Conservation (phyloP, 2,888 invertebrate species). For the Lasioglossum malachurum region DNA sequence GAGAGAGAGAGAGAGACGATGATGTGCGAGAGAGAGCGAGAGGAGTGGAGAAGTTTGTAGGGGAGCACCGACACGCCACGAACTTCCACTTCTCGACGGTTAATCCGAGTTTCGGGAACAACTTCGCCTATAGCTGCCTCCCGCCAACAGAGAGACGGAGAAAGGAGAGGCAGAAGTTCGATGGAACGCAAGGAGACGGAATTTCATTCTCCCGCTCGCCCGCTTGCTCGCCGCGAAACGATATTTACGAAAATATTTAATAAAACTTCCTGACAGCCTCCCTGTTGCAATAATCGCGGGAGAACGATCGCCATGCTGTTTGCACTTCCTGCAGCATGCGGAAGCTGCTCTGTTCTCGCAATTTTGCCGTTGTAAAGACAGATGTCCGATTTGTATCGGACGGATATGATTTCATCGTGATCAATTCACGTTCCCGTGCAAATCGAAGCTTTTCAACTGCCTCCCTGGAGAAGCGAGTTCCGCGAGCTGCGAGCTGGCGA, state of each 20-base stretch:
- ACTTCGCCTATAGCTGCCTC: slow-evolving; percentile 41
- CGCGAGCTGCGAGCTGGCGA: too few relatives aligned
- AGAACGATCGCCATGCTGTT: not conserved
- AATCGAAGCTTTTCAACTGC: too few relatives aligned
- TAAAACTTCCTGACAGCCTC: not conserved
- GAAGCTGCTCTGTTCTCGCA: not conserved
- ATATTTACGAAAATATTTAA: slow-evolving; percentile 6
- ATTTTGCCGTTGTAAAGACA: too few relatives aligned
- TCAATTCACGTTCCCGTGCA: too few relatives aligned
- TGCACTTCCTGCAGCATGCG: not conserved
- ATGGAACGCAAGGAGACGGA: slow-evolving; percentile 10
- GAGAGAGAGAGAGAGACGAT: not conserved
- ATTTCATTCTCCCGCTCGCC: slow-evolving; percentile 13
- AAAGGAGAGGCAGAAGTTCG: slow-evolving; percentile 5
- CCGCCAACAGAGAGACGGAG: not conserved
- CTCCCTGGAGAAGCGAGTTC: too few relatives aligned
- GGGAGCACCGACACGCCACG: slow-evolving; percentile 49
- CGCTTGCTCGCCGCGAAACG: not conserved
- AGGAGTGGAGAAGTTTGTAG: slow-evolving; percentile 51
- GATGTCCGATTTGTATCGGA: too few relatives aligned
- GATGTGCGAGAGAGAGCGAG: not conserved
- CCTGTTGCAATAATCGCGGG: not conserved
- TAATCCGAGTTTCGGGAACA: slow-evolving; percentile 77
- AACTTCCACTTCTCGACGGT: slow-evolving; percentile 73
- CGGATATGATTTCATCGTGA: too few relatives aligned